phyloP scores from a whole-genome alignment of 2,888 invertebrate genomes.

The Nemoura dubitans region DNA sequence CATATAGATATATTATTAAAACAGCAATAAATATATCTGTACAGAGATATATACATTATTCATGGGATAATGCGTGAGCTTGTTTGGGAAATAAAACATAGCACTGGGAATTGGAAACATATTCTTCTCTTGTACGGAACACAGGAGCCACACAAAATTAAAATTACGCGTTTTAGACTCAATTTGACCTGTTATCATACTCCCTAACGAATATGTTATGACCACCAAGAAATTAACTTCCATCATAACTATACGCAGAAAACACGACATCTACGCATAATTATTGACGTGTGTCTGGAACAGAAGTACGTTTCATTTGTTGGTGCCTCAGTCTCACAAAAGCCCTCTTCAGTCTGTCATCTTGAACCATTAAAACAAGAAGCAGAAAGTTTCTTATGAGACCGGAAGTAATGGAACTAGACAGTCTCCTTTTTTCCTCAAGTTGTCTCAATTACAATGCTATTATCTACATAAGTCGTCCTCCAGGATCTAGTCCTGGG shows the following conservation, averaged over 20 bases:
- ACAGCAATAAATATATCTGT: slow-evolving; percentile 17
- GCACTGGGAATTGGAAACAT: slow-evolving; percentile 5
- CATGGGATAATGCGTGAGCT: slow-evolving; percentile 7
- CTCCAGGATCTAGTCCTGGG: neutral
- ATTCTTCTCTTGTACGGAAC: neutral
- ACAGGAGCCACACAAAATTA: neutral
- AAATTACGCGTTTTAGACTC: neutral
- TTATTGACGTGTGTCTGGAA: neutral
- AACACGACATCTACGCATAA: neutral
- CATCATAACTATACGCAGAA: neutral
- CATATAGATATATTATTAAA: slow-evolving; percentile 31
- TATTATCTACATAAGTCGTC: slow-evolving; percentile 8
- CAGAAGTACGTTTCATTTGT: neutral
- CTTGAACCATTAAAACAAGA: slow-evolving; percentile 19
- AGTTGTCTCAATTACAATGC: neutral
- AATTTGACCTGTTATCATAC: neutral
- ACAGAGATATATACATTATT: slow-evolving; percentile 21
- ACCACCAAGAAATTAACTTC: neutral
- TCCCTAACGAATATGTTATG: neutral
- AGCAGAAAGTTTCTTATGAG: slow-evolving; percentile 1
- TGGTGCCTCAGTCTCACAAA: neutral
- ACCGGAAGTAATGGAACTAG: slow-evolving; percentile 21
- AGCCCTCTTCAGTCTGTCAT: slow-evolving; percentile 22
- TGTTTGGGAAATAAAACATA: neutral
- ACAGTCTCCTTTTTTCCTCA: slow-evolving; percentile 1